A percentile compares a stretch with the other conserved stretches of the same genome.
Conservation (phyloP, 35 echinoderm and acorn worm genomes). For the Acanthaster planci region DNA sequence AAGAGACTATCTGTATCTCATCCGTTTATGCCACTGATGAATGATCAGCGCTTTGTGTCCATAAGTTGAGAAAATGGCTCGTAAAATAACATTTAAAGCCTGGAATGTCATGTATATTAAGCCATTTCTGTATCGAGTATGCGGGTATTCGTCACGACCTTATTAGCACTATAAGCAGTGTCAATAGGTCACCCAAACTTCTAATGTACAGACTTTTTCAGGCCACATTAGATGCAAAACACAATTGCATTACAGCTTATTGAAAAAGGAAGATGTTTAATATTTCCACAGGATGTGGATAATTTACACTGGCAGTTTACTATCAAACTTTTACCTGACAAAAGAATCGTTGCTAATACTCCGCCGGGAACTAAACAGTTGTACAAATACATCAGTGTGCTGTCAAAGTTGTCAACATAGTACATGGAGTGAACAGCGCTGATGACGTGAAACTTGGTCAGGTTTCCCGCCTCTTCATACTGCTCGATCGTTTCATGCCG, state of each 20-base stretch:
- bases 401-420: conserved; percentile 36
- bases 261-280: neutral
- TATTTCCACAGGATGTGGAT: neutral
- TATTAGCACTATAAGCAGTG: too few species aligned
- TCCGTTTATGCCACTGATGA: too few species aligned
- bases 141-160: too few species aligned
- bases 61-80: too few species aligned
- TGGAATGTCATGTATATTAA: too few species aligned
- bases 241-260: neutral
- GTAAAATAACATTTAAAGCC: too few species aligned
- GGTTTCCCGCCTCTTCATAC: neutral
- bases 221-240: too few species aligned
- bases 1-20: too few species aligned
- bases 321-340: conserved; percentile 25
- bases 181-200: too few species aligned
- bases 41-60: too few species aligned
- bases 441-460: conserved; percentile 64
- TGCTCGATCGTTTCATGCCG: conserved; percentile 48
- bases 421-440: conserved; percentile 83
- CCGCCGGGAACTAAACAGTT: conserved; percentile 33
- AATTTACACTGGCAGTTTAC: neutral
- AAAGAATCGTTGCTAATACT: neutral
- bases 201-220: too few species aligned
- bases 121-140: too few species aligned
- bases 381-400: conserved; percentile 32